Base-by-base conservation (phyloP, 1,140 invertebrate species). In the Sinella curviseta region DNA sequence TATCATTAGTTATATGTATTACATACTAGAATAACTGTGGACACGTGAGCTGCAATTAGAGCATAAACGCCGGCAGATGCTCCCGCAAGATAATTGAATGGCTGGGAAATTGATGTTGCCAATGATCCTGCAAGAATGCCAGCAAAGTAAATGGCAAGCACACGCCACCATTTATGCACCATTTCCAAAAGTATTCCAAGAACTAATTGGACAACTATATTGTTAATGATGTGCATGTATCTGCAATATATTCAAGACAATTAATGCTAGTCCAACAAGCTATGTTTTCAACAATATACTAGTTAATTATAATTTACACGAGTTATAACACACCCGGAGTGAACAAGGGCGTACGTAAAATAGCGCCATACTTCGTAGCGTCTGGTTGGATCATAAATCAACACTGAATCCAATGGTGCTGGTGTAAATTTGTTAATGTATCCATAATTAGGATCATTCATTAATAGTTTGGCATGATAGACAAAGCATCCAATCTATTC, bases 261-360 rank as follows among this genome's bases (percentile, higher is more conserved):
- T 8, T 8, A 48, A 48, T 48, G 39, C 17, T 48, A 8, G 4
- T n/a, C n/a, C n/a, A n/a, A n/a, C n/a, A n/a, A n/a, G n/a, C 17
- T 48, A 48, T 48, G 4, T 48, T 48, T 48, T 48, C 39, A 8
- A 48, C 17, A 4, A 17, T 8, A 48, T 48, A 17, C 39, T 48
- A 4, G 39, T 48, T 48, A 48, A 48, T 48, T 8, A 8, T 17
- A 48, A 48, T 8, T 48, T 8, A 17, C 39, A 8, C 17, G 39
- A 48, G n/a, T n/a, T n/a, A 48, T 48, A 8, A 14, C 24, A 4
- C 75, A 78, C 89, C 93, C 93, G 75, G 92, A 91, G 87, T 96
- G 94, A 65, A 96, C 89, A 70, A 95, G 89, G 91, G 94, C 94
- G 87, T 96, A 96, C 54, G 92, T 92, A 14, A 94, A 84, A 85